Base-by-base conservation (phyloP, 2,797 vertebrate genomes). In the Crotalus adamanteus region DNA sequence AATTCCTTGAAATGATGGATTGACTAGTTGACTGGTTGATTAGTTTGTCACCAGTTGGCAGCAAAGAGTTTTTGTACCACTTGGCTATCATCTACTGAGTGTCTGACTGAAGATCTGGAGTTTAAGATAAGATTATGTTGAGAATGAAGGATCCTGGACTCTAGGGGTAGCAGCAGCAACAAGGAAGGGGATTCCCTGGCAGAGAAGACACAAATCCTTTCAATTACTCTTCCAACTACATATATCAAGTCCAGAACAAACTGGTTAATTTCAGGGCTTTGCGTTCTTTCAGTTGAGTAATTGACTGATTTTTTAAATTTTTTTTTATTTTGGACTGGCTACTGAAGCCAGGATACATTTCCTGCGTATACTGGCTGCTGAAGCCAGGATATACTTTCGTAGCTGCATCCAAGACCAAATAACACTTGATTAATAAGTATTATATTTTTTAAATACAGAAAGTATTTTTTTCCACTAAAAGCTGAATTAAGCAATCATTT, bases 401-500 rank as follows among this genome's bases (percentile, higher is more conserved):
- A 42, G 28, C 18, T 73, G 57, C 18, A 56, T n/a, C 65, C 47
- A 85, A 85, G 86, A 51, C 90, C 16, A 14, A 93, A 87, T 51
- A 2, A 55, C 51, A 65, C 69, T 90, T 87, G 83, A 57, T 28
- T 91, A 91, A 93, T 87, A 56, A 93, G 47, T 18, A 89, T 13
- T 91, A 86, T 88, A 85, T 83, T 85, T 53, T 91, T 86, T 89
- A 89, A 93, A 91, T n/a, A 94, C 55, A 91, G 51, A 59, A 94
- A 93, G 94, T 59, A 85, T 55, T 88, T 83, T 83, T 69, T 57
- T 91, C 57, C 88, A 90, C 37, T 91, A 91, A 95, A 92, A 92
- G 47, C 90, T 93, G 90, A 93, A 93, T 94, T 86, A 93, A 95
- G 94, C 61, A 92, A 92, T 91, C 88, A 92, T 93, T 96, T 96